Base-by-base conservation (phyloP, 1,140 invertebrate genomes). In the Gerris buenoi region DNA sequence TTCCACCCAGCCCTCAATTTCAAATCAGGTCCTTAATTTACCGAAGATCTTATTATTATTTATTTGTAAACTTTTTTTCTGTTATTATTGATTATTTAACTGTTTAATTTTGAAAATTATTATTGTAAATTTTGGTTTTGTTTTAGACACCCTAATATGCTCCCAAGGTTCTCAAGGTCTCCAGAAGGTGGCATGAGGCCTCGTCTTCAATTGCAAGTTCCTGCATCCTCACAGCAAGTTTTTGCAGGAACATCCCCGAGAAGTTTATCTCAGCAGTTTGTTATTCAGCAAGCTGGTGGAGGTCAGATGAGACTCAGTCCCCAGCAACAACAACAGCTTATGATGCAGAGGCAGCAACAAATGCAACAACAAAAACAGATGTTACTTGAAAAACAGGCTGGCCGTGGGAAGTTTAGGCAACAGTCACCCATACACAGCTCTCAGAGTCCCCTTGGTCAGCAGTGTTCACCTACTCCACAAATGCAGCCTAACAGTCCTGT, bases 351-450 rank as follows among this genome's bases (percentile, higher is more conserved):
- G 62, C 77, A 80, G 56, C 75, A 78, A 57, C 78, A 78, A n/a
- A 81, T 80, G 1, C 82, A 82, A 69, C 78, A 77, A 63, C 82
- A 83, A 56, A 81, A 83, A 71, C 68, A 63, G 66, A 70, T 69
- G 22, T 23, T 46, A 46, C 33, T 65, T 61, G 58, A 68, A 62
- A 65, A 68, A 27, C 68, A 68, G 22, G 56, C 27, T 46, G 60
- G 58, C 62, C 28, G 25, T 15, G 60, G 0, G 29, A 18, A 57
- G 58, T 64, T 2, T 59, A 67, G 67, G 27, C 70, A 71, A 66
- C 63, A 70, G 33, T 71, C 66, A 56, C 70, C 65, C 33, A 64
- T 61, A 25, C 65, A 67, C 28, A 66, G 22, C 22, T 60, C 60
- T 2, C 68, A 67, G 27, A 46, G 33, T 46, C 33, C 33, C 5